A percentile compares a stretch with the other conserved stretches of the same genome.
These are phyloP conservation scores for Nibea albiflora DNA, from an alignment of 2,113 vertebrate genomes.

Conservation along the genomic window DNA sequence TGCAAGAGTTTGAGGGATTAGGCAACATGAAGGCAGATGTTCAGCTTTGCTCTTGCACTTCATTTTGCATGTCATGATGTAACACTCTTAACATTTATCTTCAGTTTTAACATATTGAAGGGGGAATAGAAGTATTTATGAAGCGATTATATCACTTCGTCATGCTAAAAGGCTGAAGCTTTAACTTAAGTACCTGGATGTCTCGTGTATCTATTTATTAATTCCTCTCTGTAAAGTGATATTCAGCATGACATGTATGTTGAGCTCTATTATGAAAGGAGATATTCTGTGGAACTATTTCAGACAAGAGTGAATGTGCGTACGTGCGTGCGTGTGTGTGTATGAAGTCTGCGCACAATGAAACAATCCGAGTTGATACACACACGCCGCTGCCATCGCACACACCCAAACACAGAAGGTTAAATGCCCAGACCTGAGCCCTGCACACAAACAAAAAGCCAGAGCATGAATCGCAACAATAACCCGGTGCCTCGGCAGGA, in stretches of 20 bases:
- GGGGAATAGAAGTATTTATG: neutral
- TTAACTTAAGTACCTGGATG: neutral
- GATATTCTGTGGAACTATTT: neutral
- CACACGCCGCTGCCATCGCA: slow-evolving; percentile 9
- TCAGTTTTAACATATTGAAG: slow-evolving; percentile 8
- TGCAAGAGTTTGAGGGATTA: slow-evolving; percentile 14
- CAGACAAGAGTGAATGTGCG: neutral
- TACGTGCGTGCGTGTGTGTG: neutral
- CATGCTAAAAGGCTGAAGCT: neutral
- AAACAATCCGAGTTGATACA: slow-evolving; percentile 1
- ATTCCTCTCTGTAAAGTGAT: neutral
- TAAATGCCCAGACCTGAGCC: slow-evolving; percentile 38
- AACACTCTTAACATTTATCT: neutral
- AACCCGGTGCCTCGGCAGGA: slow-evolving; percentile 55
- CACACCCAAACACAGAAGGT: slow-evolving; percentile 28
- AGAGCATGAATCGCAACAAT: slow-evolving; percentile 51
- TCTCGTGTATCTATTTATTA: neutral
- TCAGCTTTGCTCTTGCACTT: slow-evolving; percentile 7
- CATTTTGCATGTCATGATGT: neutral
- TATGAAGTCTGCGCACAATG: neutral
- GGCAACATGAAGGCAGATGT: slow-evolving; percentile 2
- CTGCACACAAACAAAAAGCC: slow-evolving; percentile 51
- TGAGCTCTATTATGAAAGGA: neutral
- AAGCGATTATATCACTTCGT: neutral
- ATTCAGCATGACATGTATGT: neutral